Evolutionary conservation across 1,140 invertebrate genomes (phyloP).

Genomic region (Habropoda laboriosa): DNA sequence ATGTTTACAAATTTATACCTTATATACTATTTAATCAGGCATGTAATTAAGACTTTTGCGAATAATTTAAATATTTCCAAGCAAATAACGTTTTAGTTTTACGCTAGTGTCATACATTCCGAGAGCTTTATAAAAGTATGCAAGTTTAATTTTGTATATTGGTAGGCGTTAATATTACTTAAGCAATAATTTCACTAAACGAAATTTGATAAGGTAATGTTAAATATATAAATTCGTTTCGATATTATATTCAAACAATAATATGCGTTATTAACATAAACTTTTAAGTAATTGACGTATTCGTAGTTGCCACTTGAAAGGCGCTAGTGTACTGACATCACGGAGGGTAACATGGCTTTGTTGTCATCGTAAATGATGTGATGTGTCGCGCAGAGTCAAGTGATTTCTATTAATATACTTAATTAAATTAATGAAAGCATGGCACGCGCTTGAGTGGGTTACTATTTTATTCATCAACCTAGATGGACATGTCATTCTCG

Average conservation of each 20-base stretch:
- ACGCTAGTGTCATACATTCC: neutral
- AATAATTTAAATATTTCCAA: neutral
- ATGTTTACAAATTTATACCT: constrained; percentile 41
- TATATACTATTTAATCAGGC: neutral
- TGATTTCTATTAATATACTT: constrained; percentile 52
- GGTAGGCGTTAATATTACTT: neutral
- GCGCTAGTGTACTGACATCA: constrained; percentile 11
- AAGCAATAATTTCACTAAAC: neutral
- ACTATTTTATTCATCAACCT: constrained; percentile 36
- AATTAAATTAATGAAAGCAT: constrained; percentile 50
- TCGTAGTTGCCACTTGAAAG: neutral
- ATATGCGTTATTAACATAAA: neutral
- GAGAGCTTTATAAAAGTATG: neutral
- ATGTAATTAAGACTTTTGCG: neutral
- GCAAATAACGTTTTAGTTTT: neutral
- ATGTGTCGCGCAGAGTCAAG: constrained; percentile 16
- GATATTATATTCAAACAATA: neutral
- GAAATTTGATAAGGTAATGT: neutral
- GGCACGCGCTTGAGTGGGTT: constrained; percentile 26
- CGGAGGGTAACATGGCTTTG: constrained; percentile 47
- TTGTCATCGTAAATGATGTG: constrained; percentile 30
- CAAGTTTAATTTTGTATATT: neutral
- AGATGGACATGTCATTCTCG: constrained; percentile 58
- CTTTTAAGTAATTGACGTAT: neutral
- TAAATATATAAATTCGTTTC: neutral